Percentiles rank a stretch among this genome's conserved stretches.
These are phyloP conservation scores for Sylvietta virens DNA, from an alignment of 2,113 vertebrate genomes.

Conservation along the genomic window DNA sequence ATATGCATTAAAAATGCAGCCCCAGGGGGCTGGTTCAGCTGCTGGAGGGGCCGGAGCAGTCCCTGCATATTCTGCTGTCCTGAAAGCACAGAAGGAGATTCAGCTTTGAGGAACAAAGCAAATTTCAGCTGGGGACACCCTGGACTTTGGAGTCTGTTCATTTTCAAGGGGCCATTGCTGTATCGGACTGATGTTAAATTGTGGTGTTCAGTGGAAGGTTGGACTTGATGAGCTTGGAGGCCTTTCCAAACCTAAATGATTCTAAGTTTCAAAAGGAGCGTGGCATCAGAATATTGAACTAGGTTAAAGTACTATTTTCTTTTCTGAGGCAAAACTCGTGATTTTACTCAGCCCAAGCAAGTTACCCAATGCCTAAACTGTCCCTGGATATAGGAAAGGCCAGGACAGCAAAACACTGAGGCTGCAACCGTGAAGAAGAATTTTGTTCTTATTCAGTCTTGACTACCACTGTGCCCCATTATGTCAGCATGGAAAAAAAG, in stretches of 20 bases:
- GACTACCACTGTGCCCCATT: neutral
- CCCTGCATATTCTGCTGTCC: neutral
- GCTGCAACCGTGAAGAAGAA: neutral
- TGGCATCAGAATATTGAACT: neutral
- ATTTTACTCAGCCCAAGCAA: neutral
- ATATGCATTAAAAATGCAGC: neutral
- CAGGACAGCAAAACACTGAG: neutral
- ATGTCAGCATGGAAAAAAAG: neutral
- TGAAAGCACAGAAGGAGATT: neutral
- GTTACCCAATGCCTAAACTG: neutral
- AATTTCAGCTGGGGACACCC: neutral
- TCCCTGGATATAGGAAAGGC: neutral
- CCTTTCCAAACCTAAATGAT: neutral
- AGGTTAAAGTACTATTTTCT: neutral
- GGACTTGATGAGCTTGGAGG: neutral
- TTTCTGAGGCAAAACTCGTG: neutral
- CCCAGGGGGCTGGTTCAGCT: neutral
- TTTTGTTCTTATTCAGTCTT: neutral
- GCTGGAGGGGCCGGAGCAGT: neutral
- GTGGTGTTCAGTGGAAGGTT: neutral
- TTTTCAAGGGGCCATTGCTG: neutral
- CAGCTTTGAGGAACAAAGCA: neutral
- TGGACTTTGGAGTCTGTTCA: neutral
- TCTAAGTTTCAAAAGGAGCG: neutral
- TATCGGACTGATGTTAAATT: neutral